Percentiles rank a stretch among this genome's conserved stretches.
These are phyloP conservation scores for Oceanites oceanicus DNA, from an alignment of 2,113 vertebrate genomes.

Conservation along the genomic window DNA sequence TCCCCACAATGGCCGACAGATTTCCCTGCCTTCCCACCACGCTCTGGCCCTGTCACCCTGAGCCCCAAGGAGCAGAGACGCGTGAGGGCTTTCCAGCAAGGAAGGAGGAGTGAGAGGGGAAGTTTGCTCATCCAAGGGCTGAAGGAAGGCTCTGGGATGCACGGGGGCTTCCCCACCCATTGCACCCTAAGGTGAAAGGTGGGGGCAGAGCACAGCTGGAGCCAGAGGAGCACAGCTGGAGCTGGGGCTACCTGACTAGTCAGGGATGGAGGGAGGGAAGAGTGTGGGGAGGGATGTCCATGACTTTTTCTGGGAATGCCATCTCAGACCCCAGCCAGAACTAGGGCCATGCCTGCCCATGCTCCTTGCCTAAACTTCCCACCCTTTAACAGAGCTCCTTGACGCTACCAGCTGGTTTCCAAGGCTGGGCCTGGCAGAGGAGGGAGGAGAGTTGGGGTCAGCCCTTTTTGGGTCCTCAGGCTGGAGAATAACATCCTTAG, in stretches of 20 bases:
- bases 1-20: background rate
- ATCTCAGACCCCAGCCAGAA: background rate
- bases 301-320: background rate
- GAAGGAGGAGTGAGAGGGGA: background rate
- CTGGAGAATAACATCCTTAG: background rate
- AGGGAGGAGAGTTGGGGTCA: background rate
- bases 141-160: background rate
- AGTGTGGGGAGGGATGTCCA: background rate
- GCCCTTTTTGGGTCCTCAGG: background rate
- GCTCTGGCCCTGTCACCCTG: background rate
- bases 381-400: background rate
- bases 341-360: background rate
- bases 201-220: background rate
- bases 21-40: background rate
- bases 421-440: background rate
- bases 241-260: background rate
- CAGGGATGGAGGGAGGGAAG: background rate
- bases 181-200: background rate
- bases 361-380: background rate
- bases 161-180: background rate
- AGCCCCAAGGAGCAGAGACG: background rate
- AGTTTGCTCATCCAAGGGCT: background rate
- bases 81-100: background rate
- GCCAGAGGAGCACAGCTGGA: background rate
- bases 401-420: background rate